Evolutionary conservation across 2,888 invertebrate genomes (phyloP).

Genomic region (Hermaeophaga mercurialis): DNA sequence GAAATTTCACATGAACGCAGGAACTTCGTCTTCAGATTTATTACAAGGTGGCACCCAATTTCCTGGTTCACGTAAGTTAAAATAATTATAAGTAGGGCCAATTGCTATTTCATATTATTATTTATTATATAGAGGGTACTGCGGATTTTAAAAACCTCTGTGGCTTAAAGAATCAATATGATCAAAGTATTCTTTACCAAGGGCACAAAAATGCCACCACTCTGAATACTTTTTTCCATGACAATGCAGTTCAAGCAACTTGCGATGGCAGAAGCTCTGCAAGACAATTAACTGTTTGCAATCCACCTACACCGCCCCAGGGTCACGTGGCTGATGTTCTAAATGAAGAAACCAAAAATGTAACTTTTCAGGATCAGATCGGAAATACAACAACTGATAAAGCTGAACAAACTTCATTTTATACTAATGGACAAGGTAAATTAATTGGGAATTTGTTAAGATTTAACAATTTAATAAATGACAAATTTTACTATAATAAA

Average conservation of each 20-base stretch:
- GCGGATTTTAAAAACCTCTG: slow-evolving; percentile 33
- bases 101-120: not conserved
- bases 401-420: slow-evolving; percentile 24
- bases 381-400: slow-evolving; percentile 12
- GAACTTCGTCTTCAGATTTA: slow-evolving; percentile 44
- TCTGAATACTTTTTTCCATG: not conserved
- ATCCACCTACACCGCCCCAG: not conserved
- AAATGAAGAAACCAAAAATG: slow-evolving; percentile 6
- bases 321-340: slow-evolving; percentile 31
- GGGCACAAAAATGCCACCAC: not conserved
- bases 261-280: not conserved
- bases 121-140: slow-evolving; percentile 31
- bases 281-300: slow-evolving; percentile 5
- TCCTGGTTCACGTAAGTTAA: slow-evolving; percentile 34
- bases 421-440: slow-evolving; percentile 29
- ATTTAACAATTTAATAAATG: too few relatives aligned
- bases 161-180: slow-evolving; percentile 12
- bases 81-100: not conserved
- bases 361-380: not conserved
- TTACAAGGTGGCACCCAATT: slow-evolving; percentile 20
- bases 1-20: slow-evolving; percentile 42
- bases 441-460: too few relatives aligned
- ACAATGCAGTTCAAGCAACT: not conserved
- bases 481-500: too few relatives aligned
- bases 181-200: slow-evolving; percentile 1